phyloP scores from a whole-genome alignment of 1,140 invertebrate genomes.

The Panagrolaimus sp. region DNA sequence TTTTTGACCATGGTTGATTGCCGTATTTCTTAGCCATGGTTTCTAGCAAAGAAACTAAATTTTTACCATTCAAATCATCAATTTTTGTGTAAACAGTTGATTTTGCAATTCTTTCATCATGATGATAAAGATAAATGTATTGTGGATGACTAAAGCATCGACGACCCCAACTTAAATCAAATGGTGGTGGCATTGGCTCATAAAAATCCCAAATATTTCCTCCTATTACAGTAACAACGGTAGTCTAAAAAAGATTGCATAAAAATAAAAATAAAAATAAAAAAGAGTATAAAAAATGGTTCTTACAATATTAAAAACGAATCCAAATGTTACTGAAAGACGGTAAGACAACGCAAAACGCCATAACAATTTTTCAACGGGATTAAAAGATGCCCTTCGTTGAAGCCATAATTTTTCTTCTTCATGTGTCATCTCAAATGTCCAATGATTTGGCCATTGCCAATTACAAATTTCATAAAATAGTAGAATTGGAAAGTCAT shows the following conservation, averaged over 20 bases:
- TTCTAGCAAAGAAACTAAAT: too few relatives aligned
- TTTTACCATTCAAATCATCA: constrained; percentile 1
- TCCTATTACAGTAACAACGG: not conserved
- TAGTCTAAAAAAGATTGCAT: not conserved
- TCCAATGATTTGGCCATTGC: too few relatives aligned
- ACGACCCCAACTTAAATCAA: not conserved
- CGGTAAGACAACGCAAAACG: not conserved
- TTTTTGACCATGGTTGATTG: too few relatives aligned
- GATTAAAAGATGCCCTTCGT: not conserved
- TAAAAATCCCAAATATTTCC: not conserved
- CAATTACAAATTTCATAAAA: too few relatives aligned
- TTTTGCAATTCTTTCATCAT: constrained; percentile 3
- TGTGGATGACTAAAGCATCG: not conserved
- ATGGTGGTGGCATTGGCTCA: not conserved
- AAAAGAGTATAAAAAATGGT: too few relatives aligned
- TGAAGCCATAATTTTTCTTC: not conserved
- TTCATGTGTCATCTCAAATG: too few relatives aligned
- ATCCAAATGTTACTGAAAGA: too few relatives aligned
- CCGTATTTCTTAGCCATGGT: too few relatives aligned
- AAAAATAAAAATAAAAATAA: not conserved
- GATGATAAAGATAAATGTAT: not conserved
- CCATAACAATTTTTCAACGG: not conserved
- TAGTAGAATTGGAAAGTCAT: too few relatives aligned
- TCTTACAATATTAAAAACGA: too few relatives aligned
- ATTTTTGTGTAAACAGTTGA: not conserved